These are phyloP conservation scores for Tenthredo mesomela DNA, from an alignment of 2,888 invertebrate genomes.

Conservation along the genomic window DNA sequence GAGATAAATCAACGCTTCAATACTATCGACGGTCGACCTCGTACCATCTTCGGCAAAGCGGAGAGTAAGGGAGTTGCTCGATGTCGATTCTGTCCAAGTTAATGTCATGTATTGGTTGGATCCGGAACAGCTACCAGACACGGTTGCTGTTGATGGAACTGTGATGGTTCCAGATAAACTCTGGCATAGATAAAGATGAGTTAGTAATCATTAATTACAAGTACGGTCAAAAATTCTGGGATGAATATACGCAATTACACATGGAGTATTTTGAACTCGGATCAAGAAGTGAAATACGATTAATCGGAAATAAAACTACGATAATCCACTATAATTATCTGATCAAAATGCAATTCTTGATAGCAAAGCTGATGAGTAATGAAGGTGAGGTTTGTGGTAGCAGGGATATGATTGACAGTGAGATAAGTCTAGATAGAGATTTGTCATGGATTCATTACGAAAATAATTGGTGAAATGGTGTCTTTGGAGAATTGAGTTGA, in stretches of 20 bases:
- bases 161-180: not conserved
- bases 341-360: no score
- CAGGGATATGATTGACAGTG: no score
- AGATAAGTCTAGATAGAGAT: no score
- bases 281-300: not conserved
- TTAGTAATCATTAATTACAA: constrained; percentile 51
- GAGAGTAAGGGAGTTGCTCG: constrained; percentile 28
- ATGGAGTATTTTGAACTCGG: not conserved
- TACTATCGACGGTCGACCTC: constrained; percentile 58
- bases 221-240: constrained; percentile 39
- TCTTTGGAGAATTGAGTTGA: not conserved
- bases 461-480: not conserved
- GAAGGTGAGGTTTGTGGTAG: no score
- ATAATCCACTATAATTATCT: no score
- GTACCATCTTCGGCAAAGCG: constrained; percentile 58
- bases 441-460: not conserved
- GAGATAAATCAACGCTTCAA: constrained; percentile 56
- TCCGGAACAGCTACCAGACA: constrained; percentile 46
- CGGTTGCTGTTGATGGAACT: constrained; percentile 32
- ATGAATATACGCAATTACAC: not conserved
- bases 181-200: not conserved
- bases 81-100: constrained; percentile 39
- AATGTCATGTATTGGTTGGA: constrained; percentile 37
- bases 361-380: no score
- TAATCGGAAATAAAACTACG: not conserved